Evolutionary conservation across 2,797 vertebrate species (phyloP).

Genomic region (Artibeus lituratus): DNA sequence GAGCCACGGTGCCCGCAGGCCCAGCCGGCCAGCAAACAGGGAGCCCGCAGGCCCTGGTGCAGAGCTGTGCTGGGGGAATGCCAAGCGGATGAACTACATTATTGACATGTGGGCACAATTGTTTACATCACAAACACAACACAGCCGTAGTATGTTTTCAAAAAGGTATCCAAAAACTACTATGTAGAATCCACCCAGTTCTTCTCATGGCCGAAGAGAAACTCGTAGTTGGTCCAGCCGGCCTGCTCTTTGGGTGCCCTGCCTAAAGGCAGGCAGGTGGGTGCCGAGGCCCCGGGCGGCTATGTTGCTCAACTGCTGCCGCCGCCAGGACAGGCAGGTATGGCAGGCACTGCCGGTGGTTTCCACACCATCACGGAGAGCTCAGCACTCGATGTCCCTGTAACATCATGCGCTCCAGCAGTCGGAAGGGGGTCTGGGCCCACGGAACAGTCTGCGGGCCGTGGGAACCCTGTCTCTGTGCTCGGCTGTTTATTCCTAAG

Average conservation of each 20-base stretch:
- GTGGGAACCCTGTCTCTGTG: neutral
- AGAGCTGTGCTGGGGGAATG: neutral
- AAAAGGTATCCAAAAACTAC: neutral
- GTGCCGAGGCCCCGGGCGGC: neutral
- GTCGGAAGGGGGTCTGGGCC: neutral
- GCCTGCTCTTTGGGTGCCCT: neutral
- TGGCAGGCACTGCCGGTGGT: neutral
- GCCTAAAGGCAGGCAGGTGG: neutral
- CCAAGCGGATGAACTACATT: too few species aligned
- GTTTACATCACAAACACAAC: neutral
- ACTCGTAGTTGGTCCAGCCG: neutral
- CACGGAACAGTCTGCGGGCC: rapidly evolving
- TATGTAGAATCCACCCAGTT: neutral
- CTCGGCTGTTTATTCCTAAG: neutral
- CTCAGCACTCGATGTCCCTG: neutral
- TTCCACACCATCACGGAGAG: rapidly evolving
- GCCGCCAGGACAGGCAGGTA: neutral
- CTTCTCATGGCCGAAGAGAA: neutral
- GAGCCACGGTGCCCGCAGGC: neutral
- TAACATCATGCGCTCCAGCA: rapidly evolving
- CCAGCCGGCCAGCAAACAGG: too few species aligned
- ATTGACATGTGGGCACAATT: neutral
- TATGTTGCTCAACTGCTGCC: neutral
- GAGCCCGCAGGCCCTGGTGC: neutral
- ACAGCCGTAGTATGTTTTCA: neutral